A percentile compares a stretch with the other conserved stretches of the same genome.
Conservation (phyloP, 1,140 invertebrate species). For the Tyrophagus putrescentiae region DNA sequence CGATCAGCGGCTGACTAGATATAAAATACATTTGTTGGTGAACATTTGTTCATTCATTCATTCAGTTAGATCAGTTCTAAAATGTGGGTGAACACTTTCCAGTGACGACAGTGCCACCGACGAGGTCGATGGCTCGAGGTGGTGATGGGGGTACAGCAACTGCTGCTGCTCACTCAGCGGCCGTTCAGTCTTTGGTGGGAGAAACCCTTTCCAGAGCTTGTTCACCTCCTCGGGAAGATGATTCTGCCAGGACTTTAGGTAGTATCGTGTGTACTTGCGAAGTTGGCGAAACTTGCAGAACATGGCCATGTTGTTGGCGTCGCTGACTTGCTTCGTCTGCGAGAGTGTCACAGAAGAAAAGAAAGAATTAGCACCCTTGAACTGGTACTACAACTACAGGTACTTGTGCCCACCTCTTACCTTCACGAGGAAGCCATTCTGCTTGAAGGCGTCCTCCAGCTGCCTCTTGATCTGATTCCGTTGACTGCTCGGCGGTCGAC, state of each 20-base stretch:
- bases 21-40: too few relatives aligned
- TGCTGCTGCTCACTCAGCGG: too few relatives aligned
- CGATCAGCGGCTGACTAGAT: too few relatives aligned
- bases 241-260: constrained; percentile 81
- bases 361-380: too few relatives aligned
- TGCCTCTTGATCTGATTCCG: constrained; percentile 66
- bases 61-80: too few relatives aligned
- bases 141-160: too few relatives aligned
- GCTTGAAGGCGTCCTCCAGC: constrained; percentile 75
- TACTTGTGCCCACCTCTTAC: too few relatives aligned
- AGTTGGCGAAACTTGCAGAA: constrained; percentile 84
- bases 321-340: constrained; percentile 76
- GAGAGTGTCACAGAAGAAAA: too few relatives aligned
- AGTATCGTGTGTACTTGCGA: constrained; percentile 73
- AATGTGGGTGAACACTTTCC: too few relatives aligned
- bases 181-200: constrained; percentile 27
- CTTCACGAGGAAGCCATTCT: constrained; percentile 45
- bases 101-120: too few relatives aligned
- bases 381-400: too few relatives aligned
- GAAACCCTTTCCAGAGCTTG: constrained; percentile 29
- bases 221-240: constrained; percentile 52
- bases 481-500: constrained; percentile 52
- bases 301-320: constrained; percentile 57
- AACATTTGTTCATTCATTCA: background rate
- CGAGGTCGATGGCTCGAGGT: too few relatives aligned